A percentile compares a stretch with the other conserved stretches of the same genome.
Evolutionary conservation across 2,113 vertebrate genomes (phyloP).

Genomic region (Copsychus sechellarum): DNA sequence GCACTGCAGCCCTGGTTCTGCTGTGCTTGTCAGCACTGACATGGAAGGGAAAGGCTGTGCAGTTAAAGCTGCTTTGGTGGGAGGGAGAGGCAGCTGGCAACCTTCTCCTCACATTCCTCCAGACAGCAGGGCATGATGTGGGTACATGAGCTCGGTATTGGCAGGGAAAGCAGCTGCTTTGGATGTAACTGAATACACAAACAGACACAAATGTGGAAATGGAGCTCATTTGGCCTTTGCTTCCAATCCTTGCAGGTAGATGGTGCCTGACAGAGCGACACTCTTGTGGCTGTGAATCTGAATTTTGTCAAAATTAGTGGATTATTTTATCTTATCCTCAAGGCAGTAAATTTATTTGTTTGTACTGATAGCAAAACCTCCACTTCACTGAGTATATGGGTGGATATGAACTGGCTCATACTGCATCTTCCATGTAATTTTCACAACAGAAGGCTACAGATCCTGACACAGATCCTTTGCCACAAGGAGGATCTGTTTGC

Average conservation of each 20-base stretch:
- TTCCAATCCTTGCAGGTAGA: not conserved
- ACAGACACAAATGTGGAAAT: not conserved
- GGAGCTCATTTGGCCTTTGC: not conserved
- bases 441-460: not conserved
- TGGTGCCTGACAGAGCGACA: not conserved
- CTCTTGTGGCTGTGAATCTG: not conserved
- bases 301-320: not conserved
- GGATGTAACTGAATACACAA: not conserved
- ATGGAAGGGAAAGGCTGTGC: not conserved
- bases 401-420: not conserved
- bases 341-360: not conserved
- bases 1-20: not conserved
- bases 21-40: not conserved
- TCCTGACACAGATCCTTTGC: not conserved
- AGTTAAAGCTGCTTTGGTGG: not conserved
- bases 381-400: not conserved
- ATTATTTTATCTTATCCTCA: not conserved
- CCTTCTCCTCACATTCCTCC: not conserved
- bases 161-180: not conserved
- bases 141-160: fast-evolving
- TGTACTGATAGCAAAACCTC: not conserved
- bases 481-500: not conserved
- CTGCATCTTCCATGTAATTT: not conserved
- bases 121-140: not conserved
- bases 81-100: not conserved